phyloP scores from a whole-genome alignment of 1,140 invertebrate genomes.

The Bacillus rossius region DNA sequence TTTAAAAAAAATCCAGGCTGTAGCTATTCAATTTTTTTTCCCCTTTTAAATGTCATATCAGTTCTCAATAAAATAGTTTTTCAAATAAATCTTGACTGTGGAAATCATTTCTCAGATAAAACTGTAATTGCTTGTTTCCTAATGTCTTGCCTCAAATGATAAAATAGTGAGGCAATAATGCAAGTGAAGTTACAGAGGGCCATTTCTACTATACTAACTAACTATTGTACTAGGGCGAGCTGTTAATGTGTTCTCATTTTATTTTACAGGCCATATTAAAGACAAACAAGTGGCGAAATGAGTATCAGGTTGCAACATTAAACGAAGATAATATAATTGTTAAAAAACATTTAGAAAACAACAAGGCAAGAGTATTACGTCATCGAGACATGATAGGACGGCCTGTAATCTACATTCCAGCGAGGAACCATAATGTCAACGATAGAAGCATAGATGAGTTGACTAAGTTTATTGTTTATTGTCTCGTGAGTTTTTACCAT shows the following conservation, averaged over 20 bases:
- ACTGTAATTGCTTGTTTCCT: too few species aligned
- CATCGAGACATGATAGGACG: constrained; percentile 63
- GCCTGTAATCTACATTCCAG: constrained; percentile 69
- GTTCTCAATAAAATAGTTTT: too few species aligned
- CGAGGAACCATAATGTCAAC: constrained; percentile 64
- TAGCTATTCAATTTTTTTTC: too few species aligned
- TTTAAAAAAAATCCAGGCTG: too few species aligned
- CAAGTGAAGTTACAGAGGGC: too few species aligned
- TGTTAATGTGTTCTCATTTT: not conserved
- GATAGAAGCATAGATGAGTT: constrained; percentile 66
- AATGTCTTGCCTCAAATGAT: too few species aligned
- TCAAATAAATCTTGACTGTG: too few species aligned
- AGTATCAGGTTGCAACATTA: constrained; percentile 57
- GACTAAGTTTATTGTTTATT: constrained; percentile 69
- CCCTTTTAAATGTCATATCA: too few species aligned
- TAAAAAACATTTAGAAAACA: constrained; percentile 50
- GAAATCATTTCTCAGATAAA: too few species aligned
- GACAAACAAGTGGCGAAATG: constrained; percentile 69
- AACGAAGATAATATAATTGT: constrained; percentile 52
- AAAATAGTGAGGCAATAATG: too few species aligned
- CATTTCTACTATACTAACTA: too few species aligned
- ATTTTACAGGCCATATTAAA: constrained; percentile 59
- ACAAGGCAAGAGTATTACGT: constrained; percentile 58
- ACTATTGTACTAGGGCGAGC: too few species aligned
- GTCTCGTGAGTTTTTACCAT: constrained; percentile 48